Conservation (phyloP, 2,113 vertebrate species). For the Lycaon pictus region DNA sequence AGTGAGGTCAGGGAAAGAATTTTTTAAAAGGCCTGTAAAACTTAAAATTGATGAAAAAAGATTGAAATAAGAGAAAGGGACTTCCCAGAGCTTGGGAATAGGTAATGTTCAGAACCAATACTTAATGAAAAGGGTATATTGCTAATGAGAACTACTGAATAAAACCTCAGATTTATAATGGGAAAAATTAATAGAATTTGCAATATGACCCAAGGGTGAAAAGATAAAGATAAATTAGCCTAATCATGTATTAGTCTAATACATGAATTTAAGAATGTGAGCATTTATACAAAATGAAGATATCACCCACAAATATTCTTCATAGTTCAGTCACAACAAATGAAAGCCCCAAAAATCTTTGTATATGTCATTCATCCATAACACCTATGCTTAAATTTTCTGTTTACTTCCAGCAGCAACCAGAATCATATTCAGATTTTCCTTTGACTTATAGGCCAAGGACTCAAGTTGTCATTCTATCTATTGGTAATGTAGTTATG, state of each 20-base stretch:
- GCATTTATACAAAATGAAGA: constrained; percentile 47
- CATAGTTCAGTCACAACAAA: not conserved
- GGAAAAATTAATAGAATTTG: constrained; percentile 55
- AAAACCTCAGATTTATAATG: constrained; percentile 41
- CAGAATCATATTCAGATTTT: not conserved
- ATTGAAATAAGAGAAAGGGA: constrained; percentile 52
- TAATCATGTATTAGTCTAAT: not conserved
- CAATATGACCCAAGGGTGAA: not conserved
- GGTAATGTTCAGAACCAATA: not conserved
- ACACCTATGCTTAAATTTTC: not conserved
- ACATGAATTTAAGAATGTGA: not conserved
- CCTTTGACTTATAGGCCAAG: not conserved
- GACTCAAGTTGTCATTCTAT: not conserved
- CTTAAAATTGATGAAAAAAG: constrained; percentile 45
- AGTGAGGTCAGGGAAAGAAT: constrained; percentile 26
- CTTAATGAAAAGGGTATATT: constrained; percentile 12
- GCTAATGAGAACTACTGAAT: constrained; percentile 36
- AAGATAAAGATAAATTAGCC: constrained; percentile 60
- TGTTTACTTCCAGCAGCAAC: not conserved
- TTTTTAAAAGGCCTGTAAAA: constrained; percentile 33
- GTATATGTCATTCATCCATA: not conserved
- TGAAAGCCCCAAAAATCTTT: not conserved
- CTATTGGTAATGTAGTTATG: not conserved
- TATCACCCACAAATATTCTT: not conserved
- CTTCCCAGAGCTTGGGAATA: not conserved